These are phyloP conservation scores for Masticophis lateralis DNA, from an alignment of 2,797 vertebrate genomes.

Conservation along the genomic window DNA sequence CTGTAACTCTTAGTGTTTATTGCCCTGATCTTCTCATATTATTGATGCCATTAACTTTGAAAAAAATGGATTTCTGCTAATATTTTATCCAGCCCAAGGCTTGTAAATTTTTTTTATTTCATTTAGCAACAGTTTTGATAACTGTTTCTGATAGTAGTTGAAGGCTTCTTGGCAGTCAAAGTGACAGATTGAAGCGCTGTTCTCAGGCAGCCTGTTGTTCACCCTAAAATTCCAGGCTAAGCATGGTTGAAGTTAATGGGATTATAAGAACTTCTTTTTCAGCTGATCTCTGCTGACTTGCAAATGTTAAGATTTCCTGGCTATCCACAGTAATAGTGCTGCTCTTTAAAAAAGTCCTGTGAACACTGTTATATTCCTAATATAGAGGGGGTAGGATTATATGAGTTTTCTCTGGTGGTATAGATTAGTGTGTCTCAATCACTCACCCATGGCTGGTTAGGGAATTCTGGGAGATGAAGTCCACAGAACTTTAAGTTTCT, in stretches of 20 bases:
- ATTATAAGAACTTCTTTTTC: not conserved
- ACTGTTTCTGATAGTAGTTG: not conserved
- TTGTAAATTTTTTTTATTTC: not conserved
- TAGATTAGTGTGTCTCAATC: too few species aligned
- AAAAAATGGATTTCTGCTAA: not conserved
- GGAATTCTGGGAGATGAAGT: not conserved
- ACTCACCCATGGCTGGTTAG: not conserved
- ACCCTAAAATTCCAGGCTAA: not conserved
- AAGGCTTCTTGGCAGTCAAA: not conserved
- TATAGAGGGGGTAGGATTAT: not conserved
- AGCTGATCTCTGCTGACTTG: not conserved
- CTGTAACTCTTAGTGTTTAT: not conserved
- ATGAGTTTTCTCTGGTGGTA: not conserved
- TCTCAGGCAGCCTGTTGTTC: not conserved
- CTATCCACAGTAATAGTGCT: not conserved
- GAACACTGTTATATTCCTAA: not conserved
- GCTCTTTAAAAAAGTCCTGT: not conserved
- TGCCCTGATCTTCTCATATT: not conserved
- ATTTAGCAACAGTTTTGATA: not conserved
- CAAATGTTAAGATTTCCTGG: not conserved
- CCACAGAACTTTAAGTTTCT: not conserved
- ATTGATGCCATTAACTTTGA: not conserved
- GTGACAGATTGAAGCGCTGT: not conserved
- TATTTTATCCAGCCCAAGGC: not conserved
- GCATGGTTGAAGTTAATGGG: not conserved